Percentiles rank a stretch among this genome's conserved stretches.
phyloP scores from a whole-genome alignment of 2,888 invertebrate species.

The Dugesia japonica region DNA sequence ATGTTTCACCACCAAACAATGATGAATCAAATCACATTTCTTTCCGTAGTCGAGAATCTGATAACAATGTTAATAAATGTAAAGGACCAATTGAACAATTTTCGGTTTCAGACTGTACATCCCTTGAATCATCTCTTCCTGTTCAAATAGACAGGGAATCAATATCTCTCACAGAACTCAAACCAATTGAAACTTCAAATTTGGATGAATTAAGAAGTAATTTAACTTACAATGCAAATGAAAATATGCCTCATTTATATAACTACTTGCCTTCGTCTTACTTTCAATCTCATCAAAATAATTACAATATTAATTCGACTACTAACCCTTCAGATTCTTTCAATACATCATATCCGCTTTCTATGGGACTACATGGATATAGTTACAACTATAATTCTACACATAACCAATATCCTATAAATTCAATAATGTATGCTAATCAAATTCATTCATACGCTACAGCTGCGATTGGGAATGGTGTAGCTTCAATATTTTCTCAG shows the following conservation, averaged over 20 bases:
- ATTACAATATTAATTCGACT: not conserved
- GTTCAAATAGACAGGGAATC: not conserved
- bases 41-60: not conserved
- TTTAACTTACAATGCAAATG: not conserved
- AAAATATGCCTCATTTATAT: not conserved
- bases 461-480: not conserved
- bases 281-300: not conserved
- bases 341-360: not conserved
- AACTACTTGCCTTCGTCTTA: not conserved
- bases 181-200: not conserved
- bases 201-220: constrained; percentile 9
- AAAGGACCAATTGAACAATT: not conserved
- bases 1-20: not conserved
- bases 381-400: constrained; percentile 2
- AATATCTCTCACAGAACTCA: not conserved
- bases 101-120: constrained; percentile 1
- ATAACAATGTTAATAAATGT: not conserved
- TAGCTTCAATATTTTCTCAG: not conserved
- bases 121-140: constrained; percentile 7
- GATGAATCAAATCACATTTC: not conserved
- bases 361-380: constrained; percentile 10
- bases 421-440: constrained; percentile 12
- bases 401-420: constrained; percentile 4
- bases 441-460: not conserved
- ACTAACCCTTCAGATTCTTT: not conserved